These are phyloP conservation scores for Lycaon pictus DNA, from an alignment of 2,113 vertebrate species.

Conservation along the genomic window DNA sequence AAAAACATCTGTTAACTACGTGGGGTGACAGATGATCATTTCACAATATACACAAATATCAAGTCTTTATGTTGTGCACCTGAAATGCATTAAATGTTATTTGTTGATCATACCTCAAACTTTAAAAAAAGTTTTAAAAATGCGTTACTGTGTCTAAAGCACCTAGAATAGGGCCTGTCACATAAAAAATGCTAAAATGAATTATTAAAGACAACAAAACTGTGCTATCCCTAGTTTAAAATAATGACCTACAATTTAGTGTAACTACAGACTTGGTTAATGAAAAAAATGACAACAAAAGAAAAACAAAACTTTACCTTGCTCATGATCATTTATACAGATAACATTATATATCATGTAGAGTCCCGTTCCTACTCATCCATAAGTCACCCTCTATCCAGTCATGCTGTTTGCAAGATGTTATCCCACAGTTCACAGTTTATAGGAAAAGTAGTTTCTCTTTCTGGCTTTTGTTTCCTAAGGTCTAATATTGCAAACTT, in stretches of 20 bases:
- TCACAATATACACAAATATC: background rate
- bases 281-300: background rate
- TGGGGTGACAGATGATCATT: background rate
- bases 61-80: background rate
- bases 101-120: background rate
- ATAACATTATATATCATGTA: background rate
- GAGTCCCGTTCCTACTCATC: background rate
- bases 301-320: background rate
- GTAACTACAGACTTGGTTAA: background rate
- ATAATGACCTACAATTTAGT: background rate
- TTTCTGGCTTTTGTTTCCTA: slow-evolving; percentile 54
- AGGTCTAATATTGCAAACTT: slow-evolving; percentile 16
- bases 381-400: background rate
- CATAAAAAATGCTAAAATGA: background rate
- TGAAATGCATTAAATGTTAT: background rate
- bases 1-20: background rate
- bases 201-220: background rate
- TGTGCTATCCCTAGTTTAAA: background rate
- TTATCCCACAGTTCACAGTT: slow-evolving; percentile 7
- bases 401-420: background rate
- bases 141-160: background rate
- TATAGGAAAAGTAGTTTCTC: slow-evolving; percentile 45
- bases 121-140: background rate
- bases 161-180: background rate
- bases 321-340: background rate